A percentile compares a stretch with the other conserved stretches of the same genome.
phyloP scores from a whole-genome alignment of 1,140 invertebrate genomes.

The Zaprionus inermis region DNA sequence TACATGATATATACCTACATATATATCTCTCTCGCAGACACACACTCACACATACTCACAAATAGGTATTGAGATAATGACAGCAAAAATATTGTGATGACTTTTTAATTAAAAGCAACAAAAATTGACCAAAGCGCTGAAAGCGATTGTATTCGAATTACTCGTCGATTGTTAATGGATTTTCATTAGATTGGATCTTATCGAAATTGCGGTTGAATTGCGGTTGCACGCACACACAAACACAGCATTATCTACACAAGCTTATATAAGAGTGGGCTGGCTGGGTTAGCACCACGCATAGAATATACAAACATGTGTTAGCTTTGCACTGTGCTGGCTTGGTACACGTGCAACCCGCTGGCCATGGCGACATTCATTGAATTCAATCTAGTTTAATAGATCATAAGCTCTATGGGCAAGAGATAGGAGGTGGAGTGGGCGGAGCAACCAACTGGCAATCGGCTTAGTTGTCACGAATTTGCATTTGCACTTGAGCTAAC shows the following conservation, averaged over 20 bases:
- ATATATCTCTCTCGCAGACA: not conserved
- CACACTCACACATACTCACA: not conserved
- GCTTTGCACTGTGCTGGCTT: not conserved
- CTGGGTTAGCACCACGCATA: not conserved
- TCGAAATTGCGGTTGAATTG: constrained; percentile 18
- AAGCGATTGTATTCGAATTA: constrained; percentile 16
- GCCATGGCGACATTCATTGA: not conserved
- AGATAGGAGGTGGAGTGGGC: not conserved
- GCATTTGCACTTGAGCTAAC: constrained; percentile 21
- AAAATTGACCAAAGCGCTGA: constrained; percentile 23
- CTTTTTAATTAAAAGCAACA: constrained; percentile 78
- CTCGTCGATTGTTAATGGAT: constrained; percentile 26
- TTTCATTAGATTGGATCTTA: constrained; percentile 39
- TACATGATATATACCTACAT: not conserved
- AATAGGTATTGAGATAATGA: constrained; percentile 31
- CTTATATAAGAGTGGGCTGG: not conserved
- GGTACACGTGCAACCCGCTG: not conserved
- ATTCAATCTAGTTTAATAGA: not conserved
- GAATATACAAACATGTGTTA: constrained; percentile 9
- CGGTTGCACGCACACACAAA: constrained; percentile 3
- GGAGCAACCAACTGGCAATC: not conserved
- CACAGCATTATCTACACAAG: not conserved
- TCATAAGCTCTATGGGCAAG: not conserved
- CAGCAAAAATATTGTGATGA: constrained; percentile 70
- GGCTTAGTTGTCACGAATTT: constrained; percentile 14